Evolutionary conservation across 2,113 vertebrate species (phyloP).

Genomic region (Cairina moschata): DNA sequence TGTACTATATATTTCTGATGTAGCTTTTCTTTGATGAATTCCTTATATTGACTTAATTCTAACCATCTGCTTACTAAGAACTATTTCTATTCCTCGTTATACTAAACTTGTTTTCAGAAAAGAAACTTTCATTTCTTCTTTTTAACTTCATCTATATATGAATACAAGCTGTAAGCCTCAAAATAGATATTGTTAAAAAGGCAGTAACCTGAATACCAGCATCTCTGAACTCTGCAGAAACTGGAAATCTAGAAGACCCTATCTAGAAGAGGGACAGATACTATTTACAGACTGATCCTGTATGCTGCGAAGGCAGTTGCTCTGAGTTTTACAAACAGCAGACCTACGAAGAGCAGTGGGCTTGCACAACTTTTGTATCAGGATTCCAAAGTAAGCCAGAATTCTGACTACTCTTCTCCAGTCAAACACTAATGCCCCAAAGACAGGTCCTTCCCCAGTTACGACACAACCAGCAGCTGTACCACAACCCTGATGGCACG

Average conservation of each 20-base stretch:
- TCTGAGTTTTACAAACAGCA: not conserved
- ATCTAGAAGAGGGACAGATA: not conserved
- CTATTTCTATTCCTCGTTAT: not conserved
- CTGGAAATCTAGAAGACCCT: not conserved
- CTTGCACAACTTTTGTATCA: not conserved
- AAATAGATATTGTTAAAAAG: not conserved
- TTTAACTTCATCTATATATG: not conserved
- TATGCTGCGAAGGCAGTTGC: not conserved
- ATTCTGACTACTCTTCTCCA: not conserved
- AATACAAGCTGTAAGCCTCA: not conserved
- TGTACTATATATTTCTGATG: not conserved
- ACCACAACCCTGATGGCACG: accelerated
- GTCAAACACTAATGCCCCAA: not conserved
- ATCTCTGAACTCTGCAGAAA: not conserved
- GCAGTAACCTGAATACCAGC: not conserved
- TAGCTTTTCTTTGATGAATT: not conserved
- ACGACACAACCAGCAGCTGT: accelerated
- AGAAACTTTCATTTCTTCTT: not conserved
- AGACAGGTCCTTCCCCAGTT: not conserved
- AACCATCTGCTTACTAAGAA: not conserved
- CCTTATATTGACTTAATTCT: not conserved
- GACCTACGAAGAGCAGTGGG: not conserved
- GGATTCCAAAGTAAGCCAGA: not conserved
- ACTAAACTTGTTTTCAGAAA: not conserved
- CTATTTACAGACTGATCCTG: not conserved